Evolutionary conservation across 2,888 invertebrate species (phyloP), one percentile per base, ranked within the genome.

Genomic region (Brachyptera risi): DNA sequence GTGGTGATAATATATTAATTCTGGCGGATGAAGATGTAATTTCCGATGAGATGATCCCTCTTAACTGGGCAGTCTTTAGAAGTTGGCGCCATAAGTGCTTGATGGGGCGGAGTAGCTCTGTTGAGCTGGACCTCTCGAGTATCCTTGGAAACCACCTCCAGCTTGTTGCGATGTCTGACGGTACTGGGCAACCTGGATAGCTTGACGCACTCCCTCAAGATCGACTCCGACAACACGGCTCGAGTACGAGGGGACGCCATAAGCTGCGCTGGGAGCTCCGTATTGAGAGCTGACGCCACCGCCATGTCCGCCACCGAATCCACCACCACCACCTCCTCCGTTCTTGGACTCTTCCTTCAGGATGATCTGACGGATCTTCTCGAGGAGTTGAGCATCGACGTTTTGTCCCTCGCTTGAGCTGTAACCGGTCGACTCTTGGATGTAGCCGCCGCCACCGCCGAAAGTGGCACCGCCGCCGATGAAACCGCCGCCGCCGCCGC

Each of bases 131-230:
- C 71, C 75, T 3, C 65, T 63, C 21, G 75, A 73, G 65, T 70
- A 69, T 27, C 71, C 68, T 62, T 74, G 73, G n/a, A n/a, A n/a
- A 58, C 71, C 74, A 44, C 77, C 76, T 44, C 77, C 75, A 68
- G 78, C 69, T 63, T 81, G 82, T 69, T 82, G 77, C 74, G 79
- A 78, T 66, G 80, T 75, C 78, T 90, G 90, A 68, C 87, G 83
- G 81, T 86, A 91, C 72, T 92, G 90, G 44, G 92, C 92, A 66
- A 92, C 91, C 75, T 92, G 91, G 77, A 92, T 88, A 69, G 90
- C 91, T 71, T 90, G 91, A 71, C 89, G 88, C 71, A 91, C 88
- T 66, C 88, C 90, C 70, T 91, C 92, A 66, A 92, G 85, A 76
- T 90, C 87, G 76, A 92, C 86, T 67, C 91, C 92, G 68, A 90